phyloP scores from a whole-genome alignment of 2,113 vertebrate species.

The Gila orcuttii region DNA sequence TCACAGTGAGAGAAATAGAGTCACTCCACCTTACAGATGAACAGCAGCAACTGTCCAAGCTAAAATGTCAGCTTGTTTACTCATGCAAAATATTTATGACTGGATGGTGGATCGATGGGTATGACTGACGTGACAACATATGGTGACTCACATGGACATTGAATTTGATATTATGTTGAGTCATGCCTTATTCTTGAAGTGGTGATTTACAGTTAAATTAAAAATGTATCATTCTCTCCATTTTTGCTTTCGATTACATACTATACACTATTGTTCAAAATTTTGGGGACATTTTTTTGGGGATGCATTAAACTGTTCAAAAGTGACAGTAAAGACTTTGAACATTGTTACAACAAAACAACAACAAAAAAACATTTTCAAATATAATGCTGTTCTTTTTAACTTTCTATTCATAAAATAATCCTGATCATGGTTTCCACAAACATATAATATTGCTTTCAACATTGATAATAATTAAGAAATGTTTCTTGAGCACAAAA shows the following conservation, averaged over 20 bases:
- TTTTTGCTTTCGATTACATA: neutral
- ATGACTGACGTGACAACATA: constrained; percentile 21
- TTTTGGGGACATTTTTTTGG: too few relatives aligned
- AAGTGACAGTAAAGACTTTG: too few relatives aligned
- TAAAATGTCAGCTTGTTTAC: constrained; percentile 58
- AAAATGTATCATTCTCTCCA: neutral
- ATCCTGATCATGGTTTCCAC: too few relatives aligned
- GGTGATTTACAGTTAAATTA: too few relatives aligned
- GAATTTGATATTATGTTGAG: neutral
- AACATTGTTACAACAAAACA: too few relatives aligned
- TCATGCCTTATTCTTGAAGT: neutral
- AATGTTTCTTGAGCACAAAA: neutral
- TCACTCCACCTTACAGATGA: constrained; percentile 35
- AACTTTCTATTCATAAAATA: too few relatives aligned
- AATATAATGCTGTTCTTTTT: too few relatives aligned
- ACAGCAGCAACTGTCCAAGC: constrained; percentile 51
- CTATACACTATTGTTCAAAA: too few relatives aligned
- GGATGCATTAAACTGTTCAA: too few relatives aligned
- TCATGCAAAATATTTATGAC: constrained; percentile 57
- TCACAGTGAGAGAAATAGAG: constrained; percentile 2
- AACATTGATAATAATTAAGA: too few relatives aligned
- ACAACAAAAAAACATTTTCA: too few relatives aligned
- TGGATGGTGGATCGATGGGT: neutral
- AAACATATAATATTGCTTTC: too few relatives aligned
- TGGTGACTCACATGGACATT: neutral